Evolutionary conservation across 2,113 vertebrate genomes (phyloP), one percentile per base, ranked within the genome.

Genomic region (Synchiropus splendidus): DNA sequence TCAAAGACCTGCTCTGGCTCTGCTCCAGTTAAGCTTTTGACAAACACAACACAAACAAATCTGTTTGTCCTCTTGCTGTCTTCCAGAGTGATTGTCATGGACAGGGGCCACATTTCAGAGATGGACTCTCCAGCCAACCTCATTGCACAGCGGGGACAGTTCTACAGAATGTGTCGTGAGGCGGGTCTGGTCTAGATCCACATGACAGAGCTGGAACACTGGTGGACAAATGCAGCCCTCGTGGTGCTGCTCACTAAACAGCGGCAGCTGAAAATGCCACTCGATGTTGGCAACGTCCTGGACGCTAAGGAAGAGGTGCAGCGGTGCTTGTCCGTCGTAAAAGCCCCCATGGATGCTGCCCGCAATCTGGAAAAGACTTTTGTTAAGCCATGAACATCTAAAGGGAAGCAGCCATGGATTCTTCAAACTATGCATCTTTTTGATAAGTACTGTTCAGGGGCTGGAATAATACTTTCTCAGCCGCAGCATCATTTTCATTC

Each of bases 51-150:
- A 37, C 4, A 13, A 10, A 37, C 4, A 37, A 9, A 16, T 16
- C n/a, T 15, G 14, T 40, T 30, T 6, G 3, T 14, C 45, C 36
- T 48, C 32, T 41, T 40, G 6, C 1, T 54, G 3, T 43, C 77
- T 52, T 16, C 55, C 79, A 98, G 94, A 75, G 87, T 97, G 51
- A 86, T 94, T 34, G 92, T 98, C 33, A 88, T 98, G 90, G 90
- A 97, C 72, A 80, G 87, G 12, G 94, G 94, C 2, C 72, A 35
- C 51, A 79, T 96, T 70, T 83, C 78, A 12, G 94, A 98, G 79
- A 90, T 88, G 42, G 92, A 90, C 77, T 84, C 89, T 42, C 89
- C 86, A 0, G 76, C 83, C 55, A 85, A 84, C 54, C 80, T 98
- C 64, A 84, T 90, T 50, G 77, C 86, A 70, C 85, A 85, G 64